These are phyloP conservation scores for Phaonia tiefii DNA, from an alignment of 2,888 invertebrate species.

Conservation along the genomic window DNA sequence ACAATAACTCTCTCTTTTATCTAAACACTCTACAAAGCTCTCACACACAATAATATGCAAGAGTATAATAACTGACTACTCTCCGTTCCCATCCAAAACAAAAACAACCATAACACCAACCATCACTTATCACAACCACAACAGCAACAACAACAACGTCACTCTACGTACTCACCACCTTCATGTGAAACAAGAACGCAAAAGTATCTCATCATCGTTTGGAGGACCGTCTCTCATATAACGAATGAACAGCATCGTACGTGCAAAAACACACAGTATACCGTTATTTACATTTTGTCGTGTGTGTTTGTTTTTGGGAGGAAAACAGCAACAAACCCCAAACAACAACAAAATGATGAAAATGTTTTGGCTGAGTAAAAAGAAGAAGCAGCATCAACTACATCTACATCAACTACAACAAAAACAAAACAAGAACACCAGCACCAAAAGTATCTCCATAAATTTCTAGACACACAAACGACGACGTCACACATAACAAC, in stretches of 20 bases:
- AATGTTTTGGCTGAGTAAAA: slow-evolving; percentile 28
- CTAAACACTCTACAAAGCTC: not conserved
- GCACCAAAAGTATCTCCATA: slow-evolving; percentile 24
- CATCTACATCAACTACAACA: slow-evolving; percentile 8
- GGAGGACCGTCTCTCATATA: not conserved
- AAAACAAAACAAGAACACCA: slow-evolving; percentile 33
- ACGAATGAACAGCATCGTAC: not conserved
- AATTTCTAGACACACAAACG: slow-evolving; percentile 1
- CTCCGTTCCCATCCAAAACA: not conserved
- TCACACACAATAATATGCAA: not conserved
- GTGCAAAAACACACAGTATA: slow-evolving; percentile 23
- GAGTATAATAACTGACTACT: slow-evolving; percentile 3
- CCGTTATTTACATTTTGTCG: slow-evolving; percentile 49
- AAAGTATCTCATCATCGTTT: no score
- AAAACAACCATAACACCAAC: no score
- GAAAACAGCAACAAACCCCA: not conserved
- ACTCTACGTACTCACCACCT: no score
- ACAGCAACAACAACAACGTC: no score
- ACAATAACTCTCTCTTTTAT: slow-evolving; percentile 39
- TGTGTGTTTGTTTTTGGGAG: no score
- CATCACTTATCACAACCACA: not conserved
- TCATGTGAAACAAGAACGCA: no score
- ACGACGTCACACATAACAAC: not conserved
- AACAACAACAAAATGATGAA: slow-evolving; percentile 42
- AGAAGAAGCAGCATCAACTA: slow-evolving; percentile 34